Conservation (phyloP, 2,113 vertebrate genomes). For the Phainopepla nitens region DNA sequence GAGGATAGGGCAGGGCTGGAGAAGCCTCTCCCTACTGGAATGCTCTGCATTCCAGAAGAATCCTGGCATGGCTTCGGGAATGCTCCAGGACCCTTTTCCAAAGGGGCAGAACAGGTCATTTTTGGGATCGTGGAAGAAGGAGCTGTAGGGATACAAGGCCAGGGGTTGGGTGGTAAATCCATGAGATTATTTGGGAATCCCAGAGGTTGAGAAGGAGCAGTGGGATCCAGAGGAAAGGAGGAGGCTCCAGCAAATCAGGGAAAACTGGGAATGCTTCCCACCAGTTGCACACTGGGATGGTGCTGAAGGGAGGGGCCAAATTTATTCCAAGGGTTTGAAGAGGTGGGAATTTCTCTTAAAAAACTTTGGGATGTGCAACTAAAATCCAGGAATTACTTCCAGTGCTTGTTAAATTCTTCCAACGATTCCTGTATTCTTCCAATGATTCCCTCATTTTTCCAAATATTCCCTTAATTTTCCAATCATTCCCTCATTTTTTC, state of each 20-base stretch:
- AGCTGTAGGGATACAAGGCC: fast-evolving
- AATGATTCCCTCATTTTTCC: fast-evolving
- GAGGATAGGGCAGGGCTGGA: neutral
- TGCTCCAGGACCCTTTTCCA: neutral
- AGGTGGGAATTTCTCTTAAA: neutral
- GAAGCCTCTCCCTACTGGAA: neutral
- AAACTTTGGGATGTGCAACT: neutral
- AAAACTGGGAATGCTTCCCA: neutral
- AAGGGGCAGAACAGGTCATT: neutral
- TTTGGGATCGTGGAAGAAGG: neutral
- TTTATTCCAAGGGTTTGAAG: neutral
- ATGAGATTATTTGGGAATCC: neutral
- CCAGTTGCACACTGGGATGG: fast-evolving
- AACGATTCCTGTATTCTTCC: neutral
- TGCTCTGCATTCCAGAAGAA: neutral
- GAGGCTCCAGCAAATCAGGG: too few relatives aligned
- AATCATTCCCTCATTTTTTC: neutral
- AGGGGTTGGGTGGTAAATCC: neutral
- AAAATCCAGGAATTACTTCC: neutral
- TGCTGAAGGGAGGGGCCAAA: neutral
- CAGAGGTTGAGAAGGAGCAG: neutral
- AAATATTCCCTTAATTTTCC: fast-evolving
- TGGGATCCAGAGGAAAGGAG: neutral
- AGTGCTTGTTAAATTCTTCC: neutral
- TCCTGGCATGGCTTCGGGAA: neutral